Evolutionary conservation across 2,888 invertebrate species (phyloP).

Genomic region (Mythimna loreyi): DNA sequence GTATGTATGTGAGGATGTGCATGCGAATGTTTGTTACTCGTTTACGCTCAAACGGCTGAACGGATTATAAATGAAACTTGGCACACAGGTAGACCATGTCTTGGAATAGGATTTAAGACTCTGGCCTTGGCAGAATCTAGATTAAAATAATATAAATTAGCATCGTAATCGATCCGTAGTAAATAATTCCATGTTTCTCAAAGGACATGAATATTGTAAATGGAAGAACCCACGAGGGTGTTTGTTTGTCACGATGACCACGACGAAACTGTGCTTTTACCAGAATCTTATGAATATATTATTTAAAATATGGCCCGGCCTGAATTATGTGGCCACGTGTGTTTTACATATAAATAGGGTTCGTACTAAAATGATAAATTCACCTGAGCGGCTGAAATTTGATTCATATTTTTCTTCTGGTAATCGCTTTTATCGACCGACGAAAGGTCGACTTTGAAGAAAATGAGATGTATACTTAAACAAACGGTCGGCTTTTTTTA

Average conservation of each 20-base stretch:
- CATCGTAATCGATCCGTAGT: constrained; percentile 37
- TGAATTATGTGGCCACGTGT: constrained; percentile 70
- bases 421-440: constrained; percentile 11
- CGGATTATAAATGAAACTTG: too few relatives aligned
- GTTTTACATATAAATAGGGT: constrained; percentile 61
- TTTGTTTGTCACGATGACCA: constrained; percentile 78
- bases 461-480: constrained; percentile 18
- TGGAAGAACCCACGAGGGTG: constrained; percentile 71
- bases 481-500: not conserved
- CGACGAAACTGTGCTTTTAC: constrained; percentile 73
- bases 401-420: constrained; percentile 26
- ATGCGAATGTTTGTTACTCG: too few relatives aligned
- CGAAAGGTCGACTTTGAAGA: constrained; percentile 23
- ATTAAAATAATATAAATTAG: constrained; percentile 24
- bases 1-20: too few relatives aligned
- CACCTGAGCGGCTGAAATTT: constrained; percentile 33
- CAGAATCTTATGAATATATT: constrained; percentile 83
- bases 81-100: too few relatives aligned
- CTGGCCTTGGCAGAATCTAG: too few relatives aligned
- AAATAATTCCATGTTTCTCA: constrained; percentile 64
- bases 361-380: constrained; percentile 47
- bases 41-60: too few relatives aligned
- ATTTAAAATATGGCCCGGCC: constrained; percentile 73
- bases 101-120: too few relatives aligned
- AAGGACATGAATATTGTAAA: constrained; percentile 78